phyloP scores from a whole-genome alignment of 2,113 vertebrate genomes.

The Misgurnus mizolepis region DNA sequence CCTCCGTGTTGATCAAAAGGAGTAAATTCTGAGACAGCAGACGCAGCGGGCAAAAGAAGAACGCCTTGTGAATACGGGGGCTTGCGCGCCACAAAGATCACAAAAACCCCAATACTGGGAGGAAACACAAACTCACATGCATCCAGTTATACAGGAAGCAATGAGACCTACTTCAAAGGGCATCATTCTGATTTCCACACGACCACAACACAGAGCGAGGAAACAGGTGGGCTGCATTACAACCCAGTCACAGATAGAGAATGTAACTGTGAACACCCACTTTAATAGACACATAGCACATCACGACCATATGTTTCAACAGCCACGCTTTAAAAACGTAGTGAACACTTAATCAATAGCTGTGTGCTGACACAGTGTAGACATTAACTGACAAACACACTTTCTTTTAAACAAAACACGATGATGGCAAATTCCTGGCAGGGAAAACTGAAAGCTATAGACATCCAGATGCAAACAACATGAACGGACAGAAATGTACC shows the following conservation, averaged over 20 bases:
- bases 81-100: slow-evolving; percentile 62
- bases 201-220: slow-evolving; percentile 62
- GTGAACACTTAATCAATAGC: slow-evolving; percentile 41
- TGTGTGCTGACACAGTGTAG: slow-evolving; percentile 25
- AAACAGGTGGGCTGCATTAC: slow-evolving; percentile 71
- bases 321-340: slow-evolving; percentile 24
- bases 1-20: slow-evolving; percentile 20
- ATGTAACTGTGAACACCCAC: slow-evolving; percentile 35
- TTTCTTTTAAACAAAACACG: slow-evolving; percentile 9
- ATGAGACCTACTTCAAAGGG: slow-evolving; percentile 75
- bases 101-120: slow-evolving; percentile 57
- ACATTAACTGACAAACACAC: slow-evolving; percentile 42
- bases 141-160: slow-evolving; percentile 78
- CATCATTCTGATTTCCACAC: slow-evolving; percentile 65
- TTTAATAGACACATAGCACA: slow-evolving; percentile 35
- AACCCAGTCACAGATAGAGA: slow-evolving; percentile 47
- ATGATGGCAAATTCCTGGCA: background rate
- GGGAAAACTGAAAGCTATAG: background rate
- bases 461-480: slow-evolving; percentile 21
- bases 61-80: slow-evolving; percentile 52
- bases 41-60: slow-evolving; percentile 13
- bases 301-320: slow-evolving; percentile 31
- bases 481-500: slow-evolving; percentile 25
- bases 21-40: background rate
- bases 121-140: slow-evolving; percentile 58